Evolutionary conservation across 1,140 invertebrate genomes (phyloP).

Genomic region (Bactericera cockerelli): DNA sequence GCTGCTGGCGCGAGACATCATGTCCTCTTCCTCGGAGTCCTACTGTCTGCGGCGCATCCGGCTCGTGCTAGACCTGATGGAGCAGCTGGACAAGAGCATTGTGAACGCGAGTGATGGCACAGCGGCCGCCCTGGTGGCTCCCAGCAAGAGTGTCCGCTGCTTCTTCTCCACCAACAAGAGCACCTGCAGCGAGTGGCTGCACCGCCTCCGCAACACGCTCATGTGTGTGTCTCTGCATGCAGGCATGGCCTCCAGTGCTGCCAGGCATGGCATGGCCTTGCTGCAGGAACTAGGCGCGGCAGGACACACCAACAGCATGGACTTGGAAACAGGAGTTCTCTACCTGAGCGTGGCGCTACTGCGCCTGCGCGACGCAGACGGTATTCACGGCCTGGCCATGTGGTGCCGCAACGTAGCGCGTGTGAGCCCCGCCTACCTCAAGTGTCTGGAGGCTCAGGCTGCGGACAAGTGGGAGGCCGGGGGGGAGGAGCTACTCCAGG

Average conservation of each 20-base stretch:
- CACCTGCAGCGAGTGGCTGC: constrained; percentile 88
- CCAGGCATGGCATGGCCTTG: constrained; percentile 59
- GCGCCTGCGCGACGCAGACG: constrained; percentile 60
- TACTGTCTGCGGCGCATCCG: constrained; percentile 43
- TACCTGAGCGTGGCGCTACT: constrained; percentile 58
- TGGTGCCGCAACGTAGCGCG: constrained; percentile 54
- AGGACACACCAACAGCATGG: constrained; percentile 44
- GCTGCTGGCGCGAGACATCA: constrained; percentile 50
- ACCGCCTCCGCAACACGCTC: constrained; percentile 63
- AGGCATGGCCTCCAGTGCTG: constrained; percentile 55
- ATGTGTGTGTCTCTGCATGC: constrained; percentile 68
- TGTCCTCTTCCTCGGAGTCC: constrained; percentile 9
- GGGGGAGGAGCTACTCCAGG: no score
- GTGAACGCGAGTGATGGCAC: constrained; percentile 88
- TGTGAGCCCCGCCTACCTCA: constrained; percentile 53
- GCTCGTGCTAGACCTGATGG: constrained; percentile 77
- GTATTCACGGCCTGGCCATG: constrained; percentile 63
- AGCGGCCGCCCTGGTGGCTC: constrained; percentile 53
- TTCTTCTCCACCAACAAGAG: constrained; percentile 88
- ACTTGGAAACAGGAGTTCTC: constrained; percentile 54
- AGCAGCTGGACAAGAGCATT: constrained; percentile 80
- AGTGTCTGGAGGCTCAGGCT: constrained; percentile 70
- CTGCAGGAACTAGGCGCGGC: constrained; percentile 44
- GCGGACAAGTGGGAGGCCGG: constrained; percentile 38
- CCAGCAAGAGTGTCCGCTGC: constrained; percentile 67